Base-by-base conservation (phyloP, 1,140 invertebrate species). In the Eriosoma lanigerum region DNA sequence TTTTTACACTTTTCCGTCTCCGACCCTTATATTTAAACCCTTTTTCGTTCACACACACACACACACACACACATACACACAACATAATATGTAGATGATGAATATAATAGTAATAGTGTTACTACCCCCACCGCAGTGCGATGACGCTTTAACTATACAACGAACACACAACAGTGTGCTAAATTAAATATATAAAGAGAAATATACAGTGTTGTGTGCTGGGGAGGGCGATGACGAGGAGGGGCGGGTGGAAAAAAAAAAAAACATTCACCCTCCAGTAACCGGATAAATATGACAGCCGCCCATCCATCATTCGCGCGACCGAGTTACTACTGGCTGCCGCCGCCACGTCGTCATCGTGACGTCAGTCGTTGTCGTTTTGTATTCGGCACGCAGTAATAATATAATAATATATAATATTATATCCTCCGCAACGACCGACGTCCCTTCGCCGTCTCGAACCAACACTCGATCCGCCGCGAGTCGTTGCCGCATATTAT, bases 261-360 rank as follows among this genome's bases (percentile, higher is more conserved):
- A 54, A 78, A 48, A 26, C 75, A 48, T 78, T 78, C 75, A 29
- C 75, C 75, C 75, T 78, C 54, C 38, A 26, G 52, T 29, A 62
- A 38, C 56, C 32, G 75, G 56, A 78, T 78, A 78, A 78, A 78
- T 78, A 78, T 78, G 75, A 78, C 75, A 78, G 75, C 75, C 75
- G 56, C 75, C 75, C 75, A 78, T 78, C 75, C 75, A 78, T 78
- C 75, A 78, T 78, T 78, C 38, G 58, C 56, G 75, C 75, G 75
- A 78, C 75, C 75, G 75, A 78, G 75, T 72, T 52, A 52, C 46
- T 52, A 52, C 73, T 75, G 52, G 75, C 56, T 48, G 72, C 44
- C 38, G 38, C 12, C 54, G n/a, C 38, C 29, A n/a, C 75, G 38
- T 46, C 56, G 32, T 38, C 32, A 4, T n/a, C n/a, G 73, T 76